Base-by-base conservation (phyloP, 2,888 invertebrate genomes). In the Lordiphosa andalusiaca region DNA sequence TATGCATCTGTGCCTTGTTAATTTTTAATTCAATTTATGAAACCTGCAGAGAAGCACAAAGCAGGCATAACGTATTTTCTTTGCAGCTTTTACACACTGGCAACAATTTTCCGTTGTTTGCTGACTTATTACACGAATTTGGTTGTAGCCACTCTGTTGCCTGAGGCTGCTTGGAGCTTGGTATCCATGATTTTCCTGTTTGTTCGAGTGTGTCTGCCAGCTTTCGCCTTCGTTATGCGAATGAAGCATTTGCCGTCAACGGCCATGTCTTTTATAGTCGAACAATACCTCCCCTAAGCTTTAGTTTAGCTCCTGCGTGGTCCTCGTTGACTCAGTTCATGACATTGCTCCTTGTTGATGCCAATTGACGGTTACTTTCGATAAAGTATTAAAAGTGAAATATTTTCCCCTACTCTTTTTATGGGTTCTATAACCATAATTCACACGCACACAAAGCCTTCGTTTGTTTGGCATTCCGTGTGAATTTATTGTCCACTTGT, bases 251-350 rank as follows among this genome's bases (percentile, higher is more conserved):
- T 67, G 66, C 33, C 68, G 44, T 53, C 66, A 60, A 49, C 55
- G 53, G 42, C 37, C 44, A 39, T 51, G 57, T 64, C 77, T 85
- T 85, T 85, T 85, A 85, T 85, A 85, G 70, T 25, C 62, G 49
- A 19, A 13, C 30, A 51, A 51, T 41, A 9, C 40, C 49, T 59
- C 50, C 37, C 44, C 47, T 19, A 13, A 13, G 33, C 40, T 40
- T 41, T 30, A 41, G 36, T 39, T 16, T 19, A 37, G 6, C 21
- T 40, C 41, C 49, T 48, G 36, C 19, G 13, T 9, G 19, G 39
- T n/a, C 39, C 37, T 39, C 60, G 47, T 50, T 66, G 65, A 56
- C 76, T 67, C 65, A 75, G 62, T 67, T 62, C 35, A 73, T 77
- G 77, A 73, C 73, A 69, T 62, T 77, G 81, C 67, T 76, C 64